Base-by-base conservation (phyloP, 2,797 vertebrate genomes). In the Myoxocephalus aenaeus region DNA sequence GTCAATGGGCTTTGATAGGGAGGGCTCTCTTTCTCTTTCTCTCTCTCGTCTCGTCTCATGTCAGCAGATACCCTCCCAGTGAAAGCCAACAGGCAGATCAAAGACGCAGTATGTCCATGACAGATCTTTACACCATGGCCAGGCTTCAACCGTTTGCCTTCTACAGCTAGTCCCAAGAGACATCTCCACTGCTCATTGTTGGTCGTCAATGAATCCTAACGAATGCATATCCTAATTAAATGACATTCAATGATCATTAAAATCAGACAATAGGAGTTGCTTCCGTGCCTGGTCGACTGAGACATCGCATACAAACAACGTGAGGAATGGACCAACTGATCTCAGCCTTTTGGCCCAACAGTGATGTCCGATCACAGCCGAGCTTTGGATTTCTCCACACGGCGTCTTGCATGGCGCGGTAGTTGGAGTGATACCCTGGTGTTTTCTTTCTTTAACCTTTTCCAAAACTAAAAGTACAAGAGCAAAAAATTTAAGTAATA, bases 1-100 rank as follows among this genome's bases (percentile, higher is more conserved):
- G 88, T 89, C 89, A 89, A 69, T 66, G 25, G 70, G 73, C 83
- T 87, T 83, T 84, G 75, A 86, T 84, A 80, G 68, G 64, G 75
- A 87, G 66, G 87, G 77, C 59, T 82, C 79, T 75, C 79, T 65
- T 17, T 53, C 51, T 53, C 51, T 53, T 11, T 25, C 50, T 25
- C 48, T 51, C 48, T n/a, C 18, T 46, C 44, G 8, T 2, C 78
- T 51, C 54, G n/a, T 76, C 48, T 70, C 76, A 61, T 72, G 73
- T 73, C 75, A 76, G 76, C 66, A n/a, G 34, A 66, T 40, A n/a
- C 59, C 56, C 66, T 58, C 65, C 63, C 36, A 71, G 64, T 65
- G 58, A 70, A 82, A 75, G 59, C 63, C 67, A 73, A 77, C 69
- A 53, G 54, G 44, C 75, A 51, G 34, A 83, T 84, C 79, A 81